A percentile compares a stretch with the other conserved stretches of the same genome.
Evolutionary conservation across 1,140 invertebrate species (phyloP).

Genomic region (Macrobrachium rosenbergii): DNA sequence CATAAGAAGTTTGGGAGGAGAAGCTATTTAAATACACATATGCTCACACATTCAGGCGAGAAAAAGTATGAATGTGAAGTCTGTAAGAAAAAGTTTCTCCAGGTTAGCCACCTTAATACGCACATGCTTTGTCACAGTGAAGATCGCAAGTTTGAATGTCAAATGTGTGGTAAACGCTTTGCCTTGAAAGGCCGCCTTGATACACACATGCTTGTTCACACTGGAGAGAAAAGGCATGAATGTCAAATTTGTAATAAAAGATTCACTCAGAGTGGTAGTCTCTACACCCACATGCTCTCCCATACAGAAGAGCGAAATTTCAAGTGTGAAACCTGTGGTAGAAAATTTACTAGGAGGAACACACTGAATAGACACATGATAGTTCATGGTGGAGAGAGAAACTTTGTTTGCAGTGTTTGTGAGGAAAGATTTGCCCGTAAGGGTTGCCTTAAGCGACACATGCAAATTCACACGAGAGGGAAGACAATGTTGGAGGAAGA

Average conservation of each 20-base stretch:
- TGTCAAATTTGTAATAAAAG: constrained; percentile 12
- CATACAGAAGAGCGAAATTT: constrained; percentile 13
- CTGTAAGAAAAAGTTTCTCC: constrained; percentile 1
- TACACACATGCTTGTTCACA: constrained; percentile 19
- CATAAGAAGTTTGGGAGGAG: background rate
- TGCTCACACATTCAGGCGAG: background rate
- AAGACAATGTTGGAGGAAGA: too few relatives aligned
- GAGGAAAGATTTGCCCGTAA: background rate
- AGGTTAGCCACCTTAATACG: constrained; percentile 4
- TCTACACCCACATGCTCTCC: background rate
- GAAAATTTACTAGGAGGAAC: background rate
- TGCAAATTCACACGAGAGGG: background rate
- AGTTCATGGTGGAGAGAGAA: constrained; percentile 1
- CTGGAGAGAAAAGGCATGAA: constrained; percentile 2
- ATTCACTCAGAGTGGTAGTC: background rate
- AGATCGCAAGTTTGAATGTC: constrained; percentile 14
- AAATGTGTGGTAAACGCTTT: constrained; percentile 19
- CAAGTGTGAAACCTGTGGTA: constrained; percentile 6
- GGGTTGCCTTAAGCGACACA: background rate
- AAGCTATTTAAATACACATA: constrained; percentile 8
- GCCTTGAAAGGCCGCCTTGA: background rate
- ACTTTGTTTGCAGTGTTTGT: constrained; percentile 1
- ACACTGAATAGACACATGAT: background rate
- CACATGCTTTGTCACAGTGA: constrained; percentile 4
- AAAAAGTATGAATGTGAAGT: constrained; percentile 10